These are phyloP conservation scores for Callocephalon fimbriatum DNA, from an alignment of 2,113 vertebrate species.

Conservation along the genomic window DNA sequence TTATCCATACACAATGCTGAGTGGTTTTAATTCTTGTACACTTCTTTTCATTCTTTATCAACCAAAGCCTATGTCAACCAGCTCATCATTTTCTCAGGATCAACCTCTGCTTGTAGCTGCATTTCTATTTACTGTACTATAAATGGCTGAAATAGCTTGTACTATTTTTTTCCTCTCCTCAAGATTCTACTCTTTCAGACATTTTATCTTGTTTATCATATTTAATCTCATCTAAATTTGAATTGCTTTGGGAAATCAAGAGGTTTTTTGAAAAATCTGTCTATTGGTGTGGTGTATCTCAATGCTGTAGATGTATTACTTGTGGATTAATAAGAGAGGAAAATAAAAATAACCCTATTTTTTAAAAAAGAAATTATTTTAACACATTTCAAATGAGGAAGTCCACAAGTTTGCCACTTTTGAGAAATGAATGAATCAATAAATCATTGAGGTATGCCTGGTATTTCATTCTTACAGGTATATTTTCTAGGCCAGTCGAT, in stretches of 20 bases:
- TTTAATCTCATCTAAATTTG: background rate
- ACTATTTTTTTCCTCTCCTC: background rate
- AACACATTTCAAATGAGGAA: background rate
- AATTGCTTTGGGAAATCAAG: background rate
- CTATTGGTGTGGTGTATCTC: background rate
- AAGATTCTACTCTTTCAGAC: background rate
- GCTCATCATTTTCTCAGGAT: background rate
- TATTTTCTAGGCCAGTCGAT: background rate
- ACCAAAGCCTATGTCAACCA: background rate
- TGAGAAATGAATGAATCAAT: background rate
- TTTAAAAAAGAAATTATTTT: background rate
- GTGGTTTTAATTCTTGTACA: background rate
- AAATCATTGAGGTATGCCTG: background rate
- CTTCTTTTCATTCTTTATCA: background rate
- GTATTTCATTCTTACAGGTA: background rate
- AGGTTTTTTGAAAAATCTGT: background rate
- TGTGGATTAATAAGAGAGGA: background rate
- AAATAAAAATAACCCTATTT: fast-evolving
- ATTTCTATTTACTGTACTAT: too few relatives aligned
- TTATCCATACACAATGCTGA: background rate
- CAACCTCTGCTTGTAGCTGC: background rate
- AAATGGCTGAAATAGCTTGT: background rate
- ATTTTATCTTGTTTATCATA: background rate
- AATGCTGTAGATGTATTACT: fast-evolving
- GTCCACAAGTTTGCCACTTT: fast-evolving